Evolutionary conservation across 1,140 invertebrate genomes (phyloP).

Genomic region (Caligus rogercresseyi): DNA sequence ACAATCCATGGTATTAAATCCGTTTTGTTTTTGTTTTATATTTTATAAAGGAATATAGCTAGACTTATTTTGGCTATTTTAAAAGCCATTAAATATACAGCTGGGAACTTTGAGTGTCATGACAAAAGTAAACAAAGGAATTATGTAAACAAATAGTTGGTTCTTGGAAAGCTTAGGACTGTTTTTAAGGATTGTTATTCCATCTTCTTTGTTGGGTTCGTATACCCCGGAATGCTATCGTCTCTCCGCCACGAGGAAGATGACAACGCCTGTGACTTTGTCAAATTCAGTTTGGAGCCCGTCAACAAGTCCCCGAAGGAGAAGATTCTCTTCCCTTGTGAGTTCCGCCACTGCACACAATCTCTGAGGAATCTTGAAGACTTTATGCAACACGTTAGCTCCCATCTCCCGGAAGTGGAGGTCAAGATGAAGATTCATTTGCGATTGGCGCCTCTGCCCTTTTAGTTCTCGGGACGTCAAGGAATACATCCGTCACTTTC

Average conservation of each 20-base stretch:
- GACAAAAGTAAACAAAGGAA: too few species aligned
- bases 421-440: constrained; percentile 5
- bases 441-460: constrained; percentile 10
- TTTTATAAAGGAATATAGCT: too few species aligned
- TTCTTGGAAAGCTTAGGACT: too few species aligned
- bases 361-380: background rate
- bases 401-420: background rate
- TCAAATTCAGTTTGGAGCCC: background rate
- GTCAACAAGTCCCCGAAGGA: background rate
- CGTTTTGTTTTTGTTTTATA: too few species aligned
- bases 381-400: background rate
- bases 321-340: background rate
- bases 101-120: too few species aligned
- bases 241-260: background rate
- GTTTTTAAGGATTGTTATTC: too few species aligned
- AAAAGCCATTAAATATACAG: too few species aligned
- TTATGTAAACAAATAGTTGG: too few species aligned
- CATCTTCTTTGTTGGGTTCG: too few species aligned
- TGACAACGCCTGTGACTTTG: background rate
- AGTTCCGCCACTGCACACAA: background rate
- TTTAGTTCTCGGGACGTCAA: background rate
- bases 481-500: constrained; percentile 17
- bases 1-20: too few species aligned
- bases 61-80: too few species aligned
- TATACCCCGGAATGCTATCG: too few species aligned